Percentiles rank a stretch among this genome's conserved stretches.
Evolutionary conservation across 1,140 invertebrate species (phyloP).

Genomic region (Bilobella aurantiaca): DNA sequence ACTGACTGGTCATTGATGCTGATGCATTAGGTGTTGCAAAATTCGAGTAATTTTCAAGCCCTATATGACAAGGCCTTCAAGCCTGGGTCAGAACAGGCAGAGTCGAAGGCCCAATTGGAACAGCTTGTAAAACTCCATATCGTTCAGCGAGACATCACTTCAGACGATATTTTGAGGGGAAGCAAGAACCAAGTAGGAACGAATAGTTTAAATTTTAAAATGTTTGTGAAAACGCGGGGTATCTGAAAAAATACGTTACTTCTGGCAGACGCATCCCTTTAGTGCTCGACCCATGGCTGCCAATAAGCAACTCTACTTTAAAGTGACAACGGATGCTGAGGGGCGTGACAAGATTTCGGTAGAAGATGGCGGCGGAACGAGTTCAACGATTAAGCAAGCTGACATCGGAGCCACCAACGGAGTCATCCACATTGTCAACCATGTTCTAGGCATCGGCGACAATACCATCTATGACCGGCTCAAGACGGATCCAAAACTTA

Average conservation of each 20-base stretch:
- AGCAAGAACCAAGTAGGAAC: background rate
- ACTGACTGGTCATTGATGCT: background rate
- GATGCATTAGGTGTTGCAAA: background rate
- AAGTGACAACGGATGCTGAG: conserved; percentile 45
- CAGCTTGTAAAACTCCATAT: background rate
- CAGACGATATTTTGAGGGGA: background rate
- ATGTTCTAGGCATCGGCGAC: conserved; percentile 83
- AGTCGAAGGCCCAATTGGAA: background rate
- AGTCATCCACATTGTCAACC: conserved; percentile 72
- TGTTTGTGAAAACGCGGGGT: no score
- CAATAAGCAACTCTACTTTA: conserved; percentile 65
- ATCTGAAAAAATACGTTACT: no score
- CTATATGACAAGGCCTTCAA: background rate
- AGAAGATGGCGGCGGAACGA: conserved; percentile 76
- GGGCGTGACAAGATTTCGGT: conserved; percentile 66
- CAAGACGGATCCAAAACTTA: conserved; percentile 72
- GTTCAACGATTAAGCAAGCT: conserved; percentile 74
- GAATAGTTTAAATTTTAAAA: background rate
- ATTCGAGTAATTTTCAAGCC: background rate
- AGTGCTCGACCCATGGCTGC: background rate
- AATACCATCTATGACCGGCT: conserved; percentile 78
- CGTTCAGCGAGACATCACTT: background rate
- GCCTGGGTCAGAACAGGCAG: background rate
- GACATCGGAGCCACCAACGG: conserved; percentile 90
- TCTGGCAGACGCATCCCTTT: background rate